Percentiles rank a stretch among this genome's conserved stretches.
Evolutionary conservation across 2,888 invertebrate species (phyloP).

Genomic region (Acleris laterana): DNA sequence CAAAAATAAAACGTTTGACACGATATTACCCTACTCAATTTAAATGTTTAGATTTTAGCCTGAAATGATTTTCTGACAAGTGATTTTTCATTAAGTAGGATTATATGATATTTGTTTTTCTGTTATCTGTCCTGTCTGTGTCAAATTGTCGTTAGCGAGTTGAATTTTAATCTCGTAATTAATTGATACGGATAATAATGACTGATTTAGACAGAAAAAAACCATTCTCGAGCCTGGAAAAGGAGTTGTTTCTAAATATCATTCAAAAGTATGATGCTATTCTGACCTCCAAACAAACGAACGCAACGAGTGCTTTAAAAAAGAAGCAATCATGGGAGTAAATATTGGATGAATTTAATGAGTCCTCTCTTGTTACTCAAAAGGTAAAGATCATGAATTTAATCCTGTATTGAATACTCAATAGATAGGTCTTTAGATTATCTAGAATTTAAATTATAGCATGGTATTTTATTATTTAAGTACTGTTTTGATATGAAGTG

Average conservation of each 20-base stretch:
- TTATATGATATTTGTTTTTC: background rate
- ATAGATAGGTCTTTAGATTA: too few species aligned
- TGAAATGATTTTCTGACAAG: background rate
- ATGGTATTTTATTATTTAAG: background rate
- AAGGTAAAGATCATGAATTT: background rate
- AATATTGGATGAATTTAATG: conserved; percentile 17
- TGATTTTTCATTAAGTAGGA: background rate
- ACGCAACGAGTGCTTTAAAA: conserved; percentile 20
- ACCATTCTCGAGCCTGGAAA: conserved; percentile 21
- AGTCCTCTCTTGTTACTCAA: conserved; percentile 20
- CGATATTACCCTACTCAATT: background rate
- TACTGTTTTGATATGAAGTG: background rate
- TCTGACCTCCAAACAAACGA: conserved; percentile 17
- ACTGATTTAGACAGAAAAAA: conserved; percentile 9
- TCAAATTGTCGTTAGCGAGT: background rate
- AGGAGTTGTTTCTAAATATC: conserved; percentile 19
- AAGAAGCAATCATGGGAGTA: conserved; percentile 21
- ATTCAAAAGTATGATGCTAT: conserved; percentile 21
- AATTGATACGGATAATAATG: conserved; percentile 10
- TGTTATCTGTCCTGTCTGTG: background rate
- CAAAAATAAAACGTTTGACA: conserved; percentile 1
- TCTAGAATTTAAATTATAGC: too few species aligned
- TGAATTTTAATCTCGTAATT: background rate
- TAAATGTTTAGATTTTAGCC: background rate
- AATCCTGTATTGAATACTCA: too few species aligned